phyloP scores from a whole-genome alignment of 2,888 invertebrate genomes.

The Ceramica pisi region DNA sequence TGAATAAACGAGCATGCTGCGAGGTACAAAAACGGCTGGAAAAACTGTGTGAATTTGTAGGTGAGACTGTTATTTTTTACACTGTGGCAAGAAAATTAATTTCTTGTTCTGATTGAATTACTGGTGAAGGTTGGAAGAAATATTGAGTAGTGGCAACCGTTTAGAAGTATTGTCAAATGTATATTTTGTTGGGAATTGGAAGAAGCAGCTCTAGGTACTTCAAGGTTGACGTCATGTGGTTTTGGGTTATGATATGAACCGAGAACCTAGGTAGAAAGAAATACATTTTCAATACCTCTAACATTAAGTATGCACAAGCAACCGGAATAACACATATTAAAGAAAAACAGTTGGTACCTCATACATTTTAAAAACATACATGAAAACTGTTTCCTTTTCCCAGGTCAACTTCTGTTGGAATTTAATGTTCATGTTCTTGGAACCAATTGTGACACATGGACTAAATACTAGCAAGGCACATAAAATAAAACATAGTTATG shows the following conservation, averaged over 20 bases:
- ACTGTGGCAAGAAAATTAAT: conserved; percentile 28
- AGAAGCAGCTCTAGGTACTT: too few relatives aligned
- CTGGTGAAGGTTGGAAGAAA: conserved; percentile 23
- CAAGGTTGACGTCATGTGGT: too few relatives aligned
- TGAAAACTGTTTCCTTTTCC: not conserved
- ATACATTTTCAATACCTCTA: too few relatives aligned
- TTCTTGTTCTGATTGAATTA: conserved; percentile 38
- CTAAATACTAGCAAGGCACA: not conserved
- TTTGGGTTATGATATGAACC: too few relatives aligned
- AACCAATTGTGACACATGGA: not conserved
- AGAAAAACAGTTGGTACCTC: too few relatives aligned
- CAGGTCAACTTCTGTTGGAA: not conserved
- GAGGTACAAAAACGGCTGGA: conserved; percentile 48
- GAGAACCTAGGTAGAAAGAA: too few relatives aligned
- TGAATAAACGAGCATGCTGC: conserved; percentile 59
- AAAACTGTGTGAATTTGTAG: conserved; percentile 55
- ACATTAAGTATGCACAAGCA: too few relatives aligned
- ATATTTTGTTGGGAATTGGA: not conserved
- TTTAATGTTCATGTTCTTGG: not conserved
- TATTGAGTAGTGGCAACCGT: conserved; percentile 7
- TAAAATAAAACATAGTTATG: not conserved
- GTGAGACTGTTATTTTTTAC: conserved; percentile 35
- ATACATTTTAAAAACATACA: not conserved
- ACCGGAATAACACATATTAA: too few relatives aligned
- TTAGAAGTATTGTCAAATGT: not conserved